A percentile compares a stretch with the other conserved stretches of the same genome.
These are phyloP conservation scores for Nemoura dubitans DNA, from an alignment of 2,888 invertebrate species.

Conservation along the genomic window DNA sequence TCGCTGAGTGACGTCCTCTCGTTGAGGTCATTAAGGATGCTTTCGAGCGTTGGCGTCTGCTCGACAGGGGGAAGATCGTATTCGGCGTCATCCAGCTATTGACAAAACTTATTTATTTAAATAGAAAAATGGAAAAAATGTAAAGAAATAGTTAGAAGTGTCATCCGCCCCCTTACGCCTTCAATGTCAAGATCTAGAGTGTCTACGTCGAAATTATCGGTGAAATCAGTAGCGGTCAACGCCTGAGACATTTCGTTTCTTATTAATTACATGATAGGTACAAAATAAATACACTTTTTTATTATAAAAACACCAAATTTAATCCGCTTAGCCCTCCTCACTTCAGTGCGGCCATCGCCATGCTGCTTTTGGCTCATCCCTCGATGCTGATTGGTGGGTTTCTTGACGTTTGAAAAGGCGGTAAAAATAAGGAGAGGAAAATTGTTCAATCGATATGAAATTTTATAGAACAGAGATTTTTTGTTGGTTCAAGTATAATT, in stretches of 20 bases:
- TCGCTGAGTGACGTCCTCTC: constrained; percentile 55
- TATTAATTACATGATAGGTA: neutral
- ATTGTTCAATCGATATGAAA: no score
- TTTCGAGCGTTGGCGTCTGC: constrained; percentile 79
- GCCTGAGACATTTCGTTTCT: constrained; percentile 16
- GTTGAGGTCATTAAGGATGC: constrained; percentile 76
- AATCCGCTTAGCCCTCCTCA: neutral
- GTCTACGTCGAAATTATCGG: constrained; percentile 68
- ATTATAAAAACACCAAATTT: constrained; percentile 9
- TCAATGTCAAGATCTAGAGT: constrained; percentile 73
- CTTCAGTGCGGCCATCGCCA: neutral
- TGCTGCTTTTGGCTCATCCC: neutral
- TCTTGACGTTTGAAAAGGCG: neutral
- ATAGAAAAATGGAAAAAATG: neutral
- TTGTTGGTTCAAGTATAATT: no score
- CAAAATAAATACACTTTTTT: neutral
- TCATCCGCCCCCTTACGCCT: constrained; percentile 63
- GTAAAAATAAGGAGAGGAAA: neutral
- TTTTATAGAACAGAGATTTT: no score
- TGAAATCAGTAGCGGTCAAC: constrained; percentile 28
- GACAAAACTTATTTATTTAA: constrained; percentile 54
- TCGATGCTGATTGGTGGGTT: neutral
- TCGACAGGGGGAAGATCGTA: constrained; percentile 82
- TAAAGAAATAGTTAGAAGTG: neutral
- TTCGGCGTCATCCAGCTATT: constrained; percentile 80